Base-by-base conservation (phyloP, 2,113 vertebrate genomes). In the Falcunculus frontatus region DNA sequence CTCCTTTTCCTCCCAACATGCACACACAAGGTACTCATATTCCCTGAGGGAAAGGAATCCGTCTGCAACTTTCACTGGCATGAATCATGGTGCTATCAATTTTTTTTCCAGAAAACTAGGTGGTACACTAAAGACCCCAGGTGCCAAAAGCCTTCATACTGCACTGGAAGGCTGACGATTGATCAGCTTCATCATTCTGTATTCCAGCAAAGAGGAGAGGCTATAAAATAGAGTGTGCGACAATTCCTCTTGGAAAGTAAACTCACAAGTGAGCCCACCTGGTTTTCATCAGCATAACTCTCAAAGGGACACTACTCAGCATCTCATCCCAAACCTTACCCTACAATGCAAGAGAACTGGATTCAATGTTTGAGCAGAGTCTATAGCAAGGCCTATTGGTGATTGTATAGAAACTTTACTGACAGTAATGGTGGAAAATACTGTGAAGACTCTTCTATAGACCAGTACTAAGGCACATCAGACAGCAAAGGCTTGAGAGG, bases 331-430 rank as follows among this genome's bases (percentile, higher is more conserved):
- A 77, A 76, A n/a, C 10, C 9, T 73, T 37, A 53, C 11, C 16
- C 12, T 41, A 32, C 27, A 63, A 4, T 27, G 32, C 8, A 74
- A 59, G 6, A 67, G 27, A 49, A 56, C 32, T 29, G 22, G 13
- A 23, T 6, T 39, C 41, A 53, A 2, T 1, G 2, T 47, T 55
- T 19, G 67, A 77, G 46, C 8, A 46, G 17, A 80, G 16, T 22
- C 27, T n/a, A 23, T 2, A 64, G 12, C 7, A 29, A 73, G 18
- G 42, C 7, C 8, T 20, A 16, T 2, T 2, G 1, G 4, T 37
- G 35, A 47, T 9, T 81, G 27, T n/a, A 22, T 2, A 52, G n/a
- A 26, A 90, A 33, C 7, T 65, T 52, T 33, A 41, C 9, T 35
- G 37, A 52, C 4, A 44, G 5, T 11, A 56, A 53, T 8, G 11